These are phyloP conservation scores for Aix galericulata DNA, from an alignment of 2,113 vertebrate genomes.

Conservation along the genomic window DNA sequence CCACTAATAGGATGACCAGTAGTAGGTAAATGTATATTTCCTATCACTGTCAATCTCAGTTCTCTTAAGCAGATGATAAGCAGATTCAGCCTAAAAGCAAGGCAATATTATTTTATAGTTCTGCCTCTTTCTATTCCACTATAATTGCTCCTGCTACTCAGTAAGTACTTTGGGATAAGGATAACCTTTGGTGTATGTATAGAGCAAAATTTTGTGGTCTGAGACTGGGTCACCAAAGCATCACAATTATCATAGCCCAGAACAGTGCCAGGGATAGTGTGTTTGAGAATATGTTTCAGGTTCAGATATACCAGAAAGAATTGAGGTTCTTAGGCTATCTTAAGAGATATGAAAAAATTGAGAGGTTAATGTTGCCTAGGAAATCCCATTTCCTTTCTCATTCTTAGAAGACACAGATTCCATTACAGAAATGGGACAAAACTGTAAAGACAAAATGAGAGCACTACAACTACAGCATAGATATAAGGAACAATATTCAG, in stretches of 20 bases:
- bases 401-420: neutral
- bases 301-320: neutral
- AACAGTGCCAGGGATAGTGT: neutral
- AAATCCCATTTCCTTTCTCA: neutral
- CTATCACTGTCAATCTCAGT: neutral
- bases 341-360: neutral
- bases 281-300: neutral
- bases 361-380: neutral
- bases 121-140: neutral
- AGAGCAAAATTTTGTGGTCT: neutral
- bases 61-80: neutral
- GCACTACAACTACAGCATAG: neutral
- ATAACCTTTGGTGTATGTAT: neutral
- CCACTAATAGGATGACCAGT: neutral
- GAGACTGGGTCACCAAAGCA: neutral
- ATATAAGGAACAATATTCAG: neutral
- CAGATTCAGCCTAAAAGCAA: neutral
- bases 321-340: neutral
- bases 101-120: neutral
- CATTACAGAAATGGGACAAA: neutral
- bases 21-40: neutral
- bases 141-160: neutral
- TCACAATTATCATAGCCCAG: neutral
- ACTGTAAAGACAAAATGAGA: neutral
- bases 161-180: neutral